Conservation (phyloP, 2,113 vertebrate species). For the Aleadryas rufinucha region DNA sequence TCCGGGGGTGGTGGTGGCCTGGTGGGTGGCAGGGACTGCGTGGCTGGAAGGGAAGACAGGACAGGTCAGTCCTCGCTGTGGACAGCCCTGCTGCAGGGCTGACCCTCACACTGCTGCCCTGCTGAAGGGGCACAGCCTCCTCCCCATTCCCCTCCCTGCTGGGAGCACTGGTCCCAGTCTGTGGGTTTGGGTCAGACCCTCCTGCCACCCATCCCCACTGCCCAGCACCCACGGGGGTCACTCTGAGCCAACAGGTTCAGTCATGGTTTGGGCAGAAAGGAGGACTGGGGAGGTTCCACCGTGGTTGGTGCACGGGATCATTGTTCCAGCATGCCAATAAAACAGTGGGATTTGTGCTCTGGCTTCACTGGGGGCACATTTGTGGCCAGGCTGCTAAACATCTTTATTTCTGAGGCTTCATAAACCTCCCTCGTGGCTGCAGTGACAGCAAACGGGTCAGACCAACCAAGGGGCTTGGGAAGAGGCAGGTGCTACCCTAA, state of each 20-base stretch:
- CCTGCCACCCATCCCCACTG: background rate
- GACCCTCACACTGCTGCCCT: rapidly evolving
- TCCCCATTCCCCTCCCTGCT: background rate
- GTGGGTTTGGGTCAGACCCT: background rate
- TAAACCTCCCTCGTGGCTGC: background rate
- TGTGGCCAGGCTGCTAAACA: background rate
- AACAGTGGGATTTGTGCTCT: background rate
- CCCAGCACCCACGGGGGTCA: background rate
- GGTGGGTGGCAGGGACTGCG: background rate
- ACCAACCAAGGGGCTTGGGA: background rate
- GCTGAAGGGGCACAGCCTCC: background rate
- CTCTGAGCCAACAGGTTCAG: background rate
- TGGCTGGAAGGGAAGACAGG: background rate
- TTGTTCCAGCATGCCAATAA: rapidly evolving
- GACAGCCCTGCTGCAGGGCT: background rate
- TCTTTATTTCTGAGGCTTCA: rapidly evolving
- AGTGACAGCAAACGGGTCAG: background rate
- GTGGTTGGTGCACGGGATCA: rapidly evolving
- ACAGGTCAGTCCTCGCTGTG: background rate
- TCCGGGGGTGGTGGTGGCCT: rapidly evolving
- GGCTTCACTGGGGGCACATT: background rate
- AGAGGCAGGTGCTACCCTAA: rapidly evolving
- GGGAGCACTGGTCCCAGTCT: background rate
- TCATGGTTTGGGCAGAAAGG: background rate
- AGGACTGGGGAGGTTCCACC: rapidly evolving